Conservation (phyloP, 2,888 invertebrate species). For the Drosophila affinis region DNA sequence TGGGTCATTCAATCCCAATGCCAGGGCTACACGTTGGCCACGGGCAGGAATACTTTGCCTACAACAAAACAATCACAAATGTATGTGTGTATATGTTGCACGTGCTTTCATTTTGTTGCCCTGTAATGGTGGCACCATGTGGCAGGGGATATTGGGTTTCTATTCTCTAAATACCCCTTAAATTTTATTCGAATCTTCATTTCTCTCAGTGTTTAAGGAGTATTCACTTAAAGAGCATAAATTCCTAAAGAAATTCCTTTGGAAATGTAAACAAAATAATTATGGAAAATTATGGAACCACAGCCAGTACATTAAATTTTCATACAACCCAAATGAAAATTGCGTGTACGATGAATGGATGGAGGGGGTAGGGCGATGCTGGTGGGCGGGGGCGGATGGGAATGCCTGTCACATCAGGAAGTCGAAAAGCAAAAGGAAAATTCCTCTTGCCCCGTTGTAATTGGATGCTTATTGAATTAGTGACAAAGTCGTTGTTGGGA, state of each 20-base stretch:
- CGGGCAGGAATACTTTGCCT: slow-evolving; percentile 12
- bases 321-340: slow-evolving; percentile 62
- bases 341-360: slow-evolving; percentile 40
- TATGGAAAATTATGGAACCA: slow-evolving; percentile 50
- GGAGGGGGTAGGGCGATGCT: not conserved
- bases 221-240: too few species aligned
- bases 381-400: not conserved
- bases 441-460: slow-evolving; percentile 65
- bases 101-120: slow-evolving; percentile 25
- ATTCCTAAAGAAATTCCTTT: slow-evolving; percentile 9
- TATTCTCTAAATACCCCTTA: slow-evolving; percentile 14
- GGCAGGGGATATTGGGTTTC: not conserved
- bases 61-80: slow-evolving; percentile 24
- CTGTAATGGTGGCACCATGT: not conserved
- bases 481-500: slow-evolving; percentile 48
- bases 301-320: slow-evolving; percentile 62
- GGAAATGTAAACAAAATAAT: slow-evolving; percentile 43
- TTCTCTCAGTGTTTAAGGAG: not conserved
- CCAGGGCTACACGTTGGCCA: slow-evolving; percentile 49
- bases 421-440: not conserved
- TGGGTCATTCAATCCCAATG: slow-evolving; percentile 68
- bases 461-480: slow-evolving; percentile 79
- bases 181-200: slow-evolving; percentile 7
- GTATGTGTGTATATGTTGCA: not conserved
- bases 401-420: not conserved